Conservation (phyloP, 2,797 vertebrate species). For the Arnoldichthys spilopterus region DNA sequence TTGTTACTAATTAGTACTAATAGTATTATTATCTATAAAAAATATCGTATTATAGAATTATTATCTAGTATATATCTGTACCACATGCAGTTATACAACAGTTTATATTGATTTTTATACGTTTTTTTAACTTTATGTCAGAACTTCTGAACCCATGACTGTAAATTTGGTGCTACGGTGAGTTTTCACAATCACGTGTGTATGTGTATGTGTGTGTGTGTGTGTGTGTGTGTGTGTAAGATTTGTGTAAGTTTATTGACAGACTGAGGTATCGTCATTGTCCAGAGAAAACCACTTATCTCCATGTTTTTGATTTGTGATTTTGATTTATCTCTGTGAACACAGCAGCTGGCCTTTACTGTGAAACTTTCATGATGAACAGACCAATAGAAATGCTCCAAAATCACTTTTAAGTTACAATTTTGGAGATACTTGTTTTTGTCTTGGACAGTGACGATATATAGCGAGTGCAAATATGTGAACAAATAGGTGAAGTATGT, state of each 20-base stretch:
- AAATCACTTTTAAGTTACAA: too few relatives aligned
- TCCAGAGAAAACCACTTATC: too few relatives aligned
- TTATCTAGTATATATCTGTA: constrained; percentile 5
- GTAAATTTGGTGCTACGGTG: constrained; percentile 32
- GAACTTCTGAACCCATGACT: constrained; percentile 11
- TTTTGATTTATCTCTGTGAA: too few relatives aligned
- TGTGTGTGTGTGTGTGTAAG: background rate
- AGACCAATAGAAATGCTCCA: too few relatives aligned
- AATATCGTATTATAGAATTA: too few relatives aligned
- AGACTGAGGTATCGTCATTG: too few relatives aligned
- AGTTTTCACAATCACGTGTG: background rate
- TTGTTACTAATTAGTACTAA: constrained; percentile 31
- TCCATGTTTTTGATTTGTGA: too few relatives aligned
- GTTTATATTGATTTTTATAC: constrained; percentile 9
- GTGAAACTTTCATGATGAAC: too few relatives aligned
- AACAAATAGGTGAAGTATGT: too few relatives aligned
- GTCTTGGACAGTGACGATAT: too few relatives aligned
- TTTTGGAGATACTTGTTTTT: too few relatives aligned
- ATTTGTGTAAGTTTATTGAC: constrained; percentile 5
- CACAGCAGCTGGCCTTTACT: too few relatives aligned
- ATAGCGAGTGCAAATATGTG: background rate
- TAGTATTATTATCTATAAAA: constrained; percentile 35
- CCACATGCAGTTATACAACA: background rate
- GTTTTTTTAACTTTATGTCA: background rate
- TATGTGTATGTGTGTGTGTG: background rate